Base-by-base conservation (phyloP, 1,140 invertebrate species). In the Hyles vespertilio region DNA sequence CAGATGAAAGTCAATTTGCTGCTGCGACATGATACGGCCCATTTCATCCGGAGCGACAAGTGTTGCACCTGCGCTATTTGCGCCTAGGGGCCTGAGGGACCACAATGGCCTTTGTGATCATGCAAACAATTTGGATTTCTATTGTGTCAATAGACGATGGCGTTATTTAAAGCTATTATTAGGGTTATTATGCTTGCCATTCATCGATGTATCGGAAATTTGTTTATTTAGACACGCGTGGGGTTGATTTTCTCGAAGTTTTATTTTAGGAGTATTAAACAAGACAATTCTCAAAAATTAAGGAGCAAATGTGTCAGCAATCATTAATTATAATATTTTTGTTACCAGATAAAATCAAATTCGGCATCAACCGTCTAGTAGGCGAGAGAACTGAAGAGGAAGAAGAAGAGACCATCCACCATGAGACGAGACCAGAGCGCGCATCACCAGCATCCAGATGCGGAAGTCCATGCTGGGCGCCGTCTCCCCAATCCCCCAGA, bases 361-460 rank as follows among this genome's bases (percentile, higher is more conserved):
- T 95, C 72, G 93, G 93, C 51, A 92, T 95, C 67, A 93, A 90
- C 79, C 90, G 93, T 65, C 81, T 95, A 61, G 92, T 95, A 51
- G 89, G 91, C 44, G 91, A 92, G 65, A 90, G 91, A 69, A 89
- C 90, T 51, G 91, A 92, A 48, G 90, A 93, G 67, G 84, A 91
- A 62, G 91, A 89, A 69, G 84, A 89, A 51, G 80, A 76, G 46
- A 74, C 76, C 60, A 78, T 86, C 59, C 79, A 89, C 66, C 84
- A 87, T 64, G 90, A 91, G 58, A 86, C 59, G 57, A 89, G 67
- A 69, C 85, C 81, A 36, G 81, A 88, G 49, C 75, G 66, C 5
- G 65, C 79, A n/a, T 88, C 87, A 4, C 81, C 85, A 22, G 76
- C 72, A 3, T 91, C 89, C 0, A 80, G 89, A 12, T 91, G 90